These are phyloP conservation scores for Brotula barbata DNA, from an alignment of 2,797 vertebrate species.

Conservation along the genomic window DNA sequence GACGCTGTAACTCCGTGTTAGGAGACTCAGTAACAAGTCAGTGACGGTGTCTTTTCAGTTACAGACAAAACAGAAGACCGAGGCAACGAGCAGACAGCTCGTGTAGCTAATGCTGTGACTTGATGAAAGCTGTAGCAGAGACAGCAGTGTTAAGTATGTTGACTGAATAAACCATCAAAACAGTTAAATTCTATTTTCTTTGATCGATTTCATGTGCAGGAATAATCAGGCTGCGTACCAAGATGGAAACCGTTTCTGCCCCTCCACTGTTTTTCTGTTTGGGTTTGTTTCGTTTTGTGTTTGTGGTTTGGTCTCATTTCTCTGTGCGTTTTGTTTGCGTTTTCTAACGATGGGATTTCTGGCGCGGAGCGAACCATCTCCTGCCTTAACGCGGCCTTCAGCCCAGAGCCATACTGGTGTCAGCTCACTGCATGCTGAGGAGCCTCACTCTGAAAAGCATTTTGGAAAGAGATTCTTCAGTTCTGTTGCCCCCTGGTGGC, in stretches of 20 bases:
- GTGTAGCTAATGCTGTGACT: no score
- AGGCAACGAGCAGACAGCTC: slow-evolving; percentile 24
- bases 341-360: slow-evolving; percentile 16
- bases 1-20: no score
- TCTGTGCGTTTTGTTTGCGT: slow-evolving; percentile 11
- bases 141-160: slow-evolving; percentile 34
- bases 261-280: background rate
- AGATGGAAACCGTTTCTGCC: background rate
- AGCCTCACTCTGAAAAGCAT: slow-evolving; percentile 10
- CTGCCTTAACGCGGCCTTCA: slow-evolving; percentile 55
- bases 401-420: slow-evolving; percentile 39
- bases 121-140: slow-evolving; percentile 12
- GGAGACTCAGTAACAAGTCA: no score
- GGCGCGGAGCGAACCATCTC: slow-evolving; percentile 26
- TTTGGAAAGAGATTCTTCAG: background rate
- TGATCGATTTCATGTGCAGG: slow-evolving; percentile 15
- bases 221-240: background rate
- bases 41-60: no score
- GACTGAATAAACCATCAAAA: slow-evolving; percentile 15
- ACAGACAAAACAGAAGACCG: background rate
- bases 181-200: background rate
- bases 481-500: slow-evolving; percentile 36
- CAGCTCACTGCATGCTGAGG: slow-evolving; percentile 4
- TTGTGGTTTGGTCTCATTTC: slow-evolving; percentile 25
- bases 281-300: slow-evolving; percentile 13